These are phyloP conservation scores for Campylomormyrus tamandua DNA, from an alignment of 2,113 vertebrate genomes.

Conservation along the genomic window DNA sequence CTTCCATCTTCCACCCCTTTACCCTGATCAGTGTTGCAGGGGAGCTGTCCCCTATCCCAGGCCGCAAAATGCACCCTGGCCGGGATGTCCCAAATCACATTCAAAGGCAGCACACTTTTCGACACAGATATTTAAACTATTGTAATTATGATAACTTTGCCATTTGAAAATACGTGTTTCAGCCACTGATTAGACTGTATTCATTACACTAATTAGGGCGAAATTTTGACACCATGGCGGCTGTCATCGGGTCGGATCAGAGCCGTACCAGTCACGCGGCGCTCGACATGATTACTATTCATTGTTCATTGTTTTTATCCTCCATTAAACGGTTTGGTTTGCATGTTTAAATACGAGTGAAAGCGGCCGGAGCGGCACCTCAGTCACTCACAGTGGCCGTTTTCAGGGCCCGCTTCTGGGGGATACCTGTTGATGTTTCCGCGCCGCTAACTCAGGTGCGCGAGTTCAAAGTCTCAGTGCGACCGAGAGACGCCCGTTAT, in stretches of 20 bases:
- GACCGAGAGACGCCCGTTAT: not conserved
- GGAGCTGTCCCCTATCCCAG: not conserved
- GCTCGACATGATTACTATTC: not conserved
- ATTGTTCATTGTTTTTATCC: not conserved
- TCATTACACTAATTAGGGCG: not conserved
- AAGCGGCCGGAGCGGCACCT: not conserved
- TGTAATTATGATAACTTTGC: not conserved
- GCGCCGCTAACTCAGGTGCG: not conserved
- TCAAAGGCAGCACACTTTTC: not conserved
- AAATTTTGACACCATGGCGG: not conserved
- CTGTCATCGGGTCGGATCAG: not conserved
- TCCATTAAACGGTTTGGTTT: not conserved
- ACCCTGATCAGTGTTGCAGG: not conserved
- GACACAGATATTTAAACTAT: not conserved
- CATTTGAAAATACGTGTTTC: not conserved
- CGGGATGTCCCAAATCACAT: not conserved
- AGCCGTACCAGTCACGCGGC: not conserved
- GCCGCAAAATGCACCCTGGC: not conserved
- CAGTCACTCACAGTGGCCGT: not conserved
- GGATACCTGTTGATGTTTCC: constrained; percentile 6
- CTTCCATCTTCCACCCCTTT: not conserved
- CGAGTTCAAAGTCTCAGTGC: not conserved
- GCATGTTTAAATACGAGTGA: not conserved
- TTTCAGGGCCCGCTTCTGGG: not conserved
- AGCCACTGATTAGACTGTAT: not conserved